Evolutionary conservation across 2,888 invertebrate genomes (phyloP), one percentile per base, ranked within the genome.

Genomic region (Cephus sareptanus): DNA sequence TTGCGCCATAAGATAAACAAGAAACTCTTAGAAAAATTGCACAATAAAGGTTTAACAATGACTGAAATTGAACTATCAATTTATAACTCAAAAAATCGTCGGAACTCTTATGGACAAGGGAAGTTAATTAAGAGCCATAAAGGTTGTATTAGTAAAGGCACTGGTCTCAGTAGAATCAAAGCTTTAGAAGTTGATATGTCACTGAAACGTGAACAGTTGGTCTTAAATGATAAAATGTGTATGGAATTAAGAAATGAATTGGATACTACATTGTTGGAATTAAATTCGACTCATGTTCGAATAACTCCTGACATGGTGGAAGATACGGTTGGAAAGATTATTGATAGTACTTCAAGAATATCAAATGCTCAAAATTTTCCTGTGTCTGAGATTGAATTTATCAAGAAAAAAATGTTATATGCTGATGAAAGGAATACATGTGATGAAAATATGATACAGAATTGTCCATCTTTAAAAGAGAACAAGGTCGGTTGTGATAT

Each of bases 51-150:
- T 1, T 76, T 83, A 11, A 80, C 83, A 9, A 83, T 84, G 80
- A 81, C 80, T 40, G 83, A 84, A 15, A 80, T 84, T 73, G 83
- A 84, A 81, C 75, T 84, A 34, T 84, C 84, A 13, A 83, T 84
- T 75, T 84, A 82, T 68, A 84, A 84, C 78, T 79, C 83, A 6
- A 84, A 79, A 73, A 78, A 84, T 77, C 83, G 84, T 69, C 78
- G 79, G 35, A 84, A 84, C 75, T 82, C 80, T 56, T 83, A 82
- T 71, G 84, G 84, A n/a, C 83, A 84, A 71, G 83, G 81, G 34
- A 83, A 82, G 78, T 73, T 84, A 30, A 80, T 84, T 68, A 79
- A 81, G 69, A 83, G 79, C 75, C 81, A 76, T 12, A 77, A 80
- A 76, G 34, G 69, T 31, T 30, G 34, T n/a, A 74, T 34, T 6